These are phyloP conservation scores for Helicorthomorpha holstii DNA, from an alignment of 1,140 invertebrate species.

Conservation along the genomic window DNA sequence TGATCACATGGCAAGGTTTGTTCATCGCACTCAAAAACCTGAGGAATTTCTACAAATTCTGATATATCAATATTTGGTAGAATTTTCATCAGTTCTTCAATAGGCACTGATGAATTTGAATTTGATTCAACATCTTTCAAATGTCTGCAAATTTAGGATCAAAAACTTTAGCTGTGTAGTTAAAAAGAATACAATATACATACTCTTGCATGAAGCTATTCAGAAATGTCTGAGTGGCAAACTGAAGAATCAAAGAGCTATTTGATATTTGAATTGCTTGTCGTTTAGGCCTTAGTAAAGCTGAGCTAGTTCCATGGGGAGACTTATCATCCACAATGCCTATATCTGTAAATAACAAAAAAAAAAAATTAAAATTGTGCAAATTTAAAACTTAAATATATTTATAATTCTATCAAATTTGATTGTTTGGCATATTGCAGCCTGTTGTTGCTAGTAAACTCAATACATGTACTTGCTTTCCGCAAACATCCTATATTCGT, in stretches of 20 bases:
- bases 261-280: constrained; percentile 65
- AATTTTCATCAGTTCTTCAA: constrained; percentile 27
- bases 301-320: constrained; percentile 63
- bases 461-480: constrained; percentile 10
- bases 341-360: constrained; percentile 14
- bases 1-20: constrained; percentile 52
- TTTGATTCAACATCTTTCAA: constrained; percentile 27
- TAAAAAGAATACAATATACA: constrained; percentile 1
- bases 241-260: constrained; percentile 68
- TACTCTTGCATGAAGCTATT: constrained; percentile 25
- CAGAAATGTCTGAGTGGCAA: constrained; percentile 62
- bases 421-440: no score
- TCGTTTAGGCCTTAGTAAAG: constrained; percentile 70
- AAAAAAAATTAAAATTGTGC: neutral
- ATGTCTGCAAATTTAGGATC: constrained; percentile 11
- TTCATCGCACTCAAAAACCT: constrained; percentile 31
- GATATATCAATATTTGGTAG: constrained; percentile 30
- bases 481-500: constrained; percentile 14
- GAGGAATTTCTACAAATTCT: constrained; percentile 27
- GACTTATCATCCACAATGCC: constrained; percentile 41
- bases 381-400: neutral
- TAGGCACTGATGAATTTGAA: constrained; percentile 16
- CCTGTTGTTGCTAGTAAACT: no score
- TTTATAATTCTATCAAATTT: no score
- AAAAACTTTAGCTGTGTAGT: constrained; percentile 6